Conservation (phyloP, 2,797 vertebrate species). For the Ptychadena robeensis region DNA sequence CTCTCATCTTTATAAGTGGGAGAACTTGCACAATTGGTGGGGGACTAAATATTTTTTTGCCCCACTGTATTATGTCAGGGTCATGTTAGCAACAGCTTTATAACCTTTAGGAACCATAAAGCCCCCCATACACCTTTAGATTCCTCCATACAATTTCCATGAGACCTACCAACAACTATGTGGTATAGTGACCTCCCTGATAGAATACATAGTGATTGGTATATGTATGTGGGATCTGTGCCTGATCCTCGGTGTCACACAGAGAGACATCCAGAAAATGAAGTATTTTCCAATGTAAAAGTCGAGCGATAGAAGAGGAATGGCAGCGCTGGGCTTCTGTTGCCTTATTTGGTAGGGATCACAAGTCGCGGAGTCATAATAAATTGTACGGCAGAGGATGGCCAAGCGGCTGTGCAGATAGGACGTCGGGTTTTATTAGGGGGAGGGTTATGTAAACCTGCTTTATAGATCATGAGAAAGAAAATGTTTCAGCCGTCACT, state of each 20-base stretch:
- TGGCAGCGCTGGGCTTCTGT: neutral
- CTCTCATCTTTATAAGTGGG: too few relatives aligned
- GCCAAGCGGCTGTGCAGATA: slow-evolving; percentile 59
- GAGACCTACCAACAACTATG: too few relatives aligned
- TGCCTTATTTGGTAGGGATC: slow-evolving; percentile 56
- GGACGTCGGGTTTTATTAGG: slow-evolving; percentile 47
- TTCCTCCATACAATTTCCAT: too few relatives aligned
- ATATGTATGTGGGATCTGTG: slow-evolving; percentile 26
- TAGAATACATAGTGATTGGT: slow-evolving; percentile 53
- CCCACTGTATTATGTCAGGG: too few relatives aligned
- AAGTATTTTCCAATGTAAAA: slow-evolving; percentile 17
- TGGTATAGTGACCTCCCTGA: neutral
- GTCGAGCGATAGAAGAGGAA: neutral
- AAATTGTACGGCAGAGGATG: slow-evolving; percentile 69
- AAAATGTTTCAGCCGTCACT: neutral
- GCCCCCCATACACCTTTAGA: too few relatives aligned
- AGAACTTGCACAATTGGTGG: too few relatives aligned
- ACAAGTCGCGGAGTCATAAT: slow-evolving; percentile 23
- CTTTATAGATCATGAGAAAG: neutral
- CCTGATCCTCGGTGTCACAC: slow-evolving; percentile 17
- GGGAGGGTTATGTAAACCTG: neutral
- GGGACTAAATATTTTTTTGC: too few relatives aligned
- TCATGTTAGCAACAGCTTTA: too few relatives aligned
- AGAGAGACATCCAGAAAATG: slow-evolving; percentile 3
- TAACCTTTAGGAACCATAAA: too few relatives aligned